Base-by-base conservation (phyloP, 2,888 invertebrate genomes). In the Rhyacophila evoluta region DNA sequence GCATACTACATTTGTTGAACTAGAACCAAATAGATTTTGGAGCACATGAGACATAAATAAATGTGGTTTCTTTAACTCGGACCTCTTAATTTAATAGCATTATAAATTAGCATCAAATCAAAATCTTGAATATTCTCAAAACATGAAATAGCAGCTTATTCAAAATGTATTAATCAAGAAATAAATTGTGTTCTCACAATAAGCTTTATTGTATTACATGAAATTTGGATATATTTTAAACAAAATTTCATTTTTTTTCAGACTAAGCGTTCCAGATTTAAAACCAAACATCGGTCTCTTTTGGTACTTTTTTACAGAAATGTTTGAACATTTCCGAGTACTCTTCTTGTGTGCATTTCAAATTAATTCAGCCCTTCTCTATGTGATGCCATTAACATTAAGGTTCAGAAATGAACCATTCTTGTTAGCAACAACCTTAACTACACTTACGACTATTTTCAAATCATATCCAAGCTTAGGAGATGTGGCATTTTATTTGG, bases 301-400 rank as follows among this genome's bases (percentile, higher is more conserved):
- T 87, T 99, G 99, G 99, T 99, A 99, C 86, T 99, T 99, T 88
- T 99, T 99, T 87, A 98, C 98, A 0, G 99, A 99, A 91, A 98
- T 99, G 97, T 99, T 99, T 91, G 98, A 99, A 84, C 99, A 99
- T 87, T 99, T 99, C 85, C 93, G 98, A 72, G 91, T 95, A 81
- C 92, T 99, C 84, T 99, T 99, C 88, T 93, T 98, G 27, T 97
- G 95, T 85, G 96, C 98, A 83, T 99, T 99, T 87, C 99, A 99
- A 91, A 94, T 99, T 83, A 98, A 99, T 87, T 96, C 96, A 2
- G 92, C 98, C 76, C 92, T 98, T 55, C 89, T 99, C 72, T 99
- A 99, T 87, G 91, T 98, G 76, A 90, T 97, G 12, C 99, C 99
- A 0, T 88, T 99, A 28, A 94, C 95, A 5, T 88, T 97, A 38